Evolutionary conservation across 2,113 vertebrate species (phyloP), one percentile per base, ranked within the genome.

Genomic region (Hoplias malabaricus): DNA sequence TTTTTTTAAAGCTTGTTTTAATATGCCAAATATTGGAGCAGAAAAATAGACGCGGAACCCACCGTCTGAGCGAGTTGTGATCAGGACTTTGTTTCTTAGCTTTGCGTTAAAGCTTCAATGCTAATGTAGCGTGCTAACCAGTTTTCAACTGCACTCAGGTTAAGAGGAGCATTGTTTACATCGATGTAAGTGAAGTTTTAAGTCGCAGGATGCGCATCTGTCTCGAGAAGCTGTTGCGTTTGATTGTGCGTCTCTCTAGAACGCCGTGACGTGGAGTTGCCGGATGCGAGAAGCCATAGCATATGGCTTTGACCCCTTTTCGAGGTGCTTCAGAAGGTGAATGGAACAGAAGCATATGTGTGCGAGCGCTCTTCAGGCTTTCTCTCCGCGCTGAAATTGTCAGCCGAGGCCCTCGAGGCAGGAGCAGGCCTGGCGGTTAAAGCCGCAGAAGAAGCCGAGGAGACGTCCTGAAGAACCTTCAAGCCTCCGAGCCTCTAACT

Each of bases 311-410:
- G 77, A 73, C 70, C 34, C 21, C 40, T 38, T 16, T 67, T 34
- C 50, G 34, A 50, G 50, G 63, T 67, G 48, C 65, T 69, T 80
- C 25, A 74, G 62, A 50, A 69, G 27, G 53, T 40, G 10, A 31
- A 29, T 5, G 23, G 61, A 77, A 57, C 50, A 42, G 25, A 31
- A 57, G 67, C 63, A 48, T 57, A 57, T 61, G 71, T 23, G 38
- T 16, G 62, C 34, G n/a, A 38, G 50, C 25, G 27, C 71, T 69
- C 63, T 80, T 69, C 50, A 69, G 53, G 38, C 38, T 19, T 11
- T 56, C 66, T 43, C 36, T 36, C 29, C 57, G 29, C 27, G 29
- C 11, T 31, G 56, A 66, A 42, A 76, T 40, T 40, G 23, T 50
- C 63, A 56, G 34, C 19, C 16, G 42, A 33, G 66, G 36, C 74